Evolutionary conservation across 2,888 invertebrate species (phyloP), one percentile per base, ranked within the genome.

Genomic region (Dione juno): DNA sequence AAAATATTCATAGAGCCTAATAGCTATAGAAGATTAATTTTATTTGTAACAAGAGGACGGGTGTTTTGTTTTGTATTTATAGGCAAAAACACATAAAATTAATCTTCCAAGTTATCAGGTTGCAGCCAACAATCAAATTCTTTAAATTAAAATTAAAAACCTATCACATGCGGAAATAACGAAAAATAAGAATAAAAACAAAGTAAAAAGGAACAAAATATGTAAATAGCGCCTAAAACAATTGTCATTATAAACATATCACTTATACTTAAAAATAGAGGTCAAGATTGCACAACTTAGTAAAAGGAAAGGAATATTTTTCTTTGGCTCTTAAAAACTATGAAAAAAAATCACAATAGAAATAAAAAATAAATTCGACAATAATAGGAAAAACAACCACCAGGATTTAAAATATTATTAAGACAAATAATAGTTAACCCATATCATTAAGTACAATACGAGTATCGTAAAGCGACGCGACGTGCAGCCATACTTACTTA

Each of bases 251-350:
- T n/a, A 16, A 37, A 57, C 68, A 73, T 76, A 81, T 82, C 76
- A 80, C 79, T 81, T 83, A 81, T 76, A 81, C 76, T 82, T 80
- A 19, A 63, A 76, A n/a, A 81, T 81, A 84, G 81, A 82, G 77
- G 82, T 85, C 82, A 88, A 88, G 86, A 91, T 90, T 90, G 90
- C 90, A 90, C 89, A 64, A 61, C 7, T 45, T 28, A 82, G 82
- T 79, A 76, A 78, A 83, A 82, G 72, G 63, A 76, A 83, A 86
- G 87, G 86, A 89, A 86, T 83, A 82, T 77, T 79, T 84, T 85
- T 89, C 92, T 92, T 92, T 92, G 92, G 92, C 83, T 82, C 89
- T 89, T 90, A 89, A 77, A 75, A 87, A 84, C 84, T 85, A 85
- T 72, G 16, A 79, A 81, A 84, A 87, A 81, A 84, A 88, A 90